Percentiles rank a stretch among this genome's conserved stretches.
Evolutionary conservation across 1,140 invertebrate genomes (phyloP).

Genomic region (Bradysia coprophila): DNA sequence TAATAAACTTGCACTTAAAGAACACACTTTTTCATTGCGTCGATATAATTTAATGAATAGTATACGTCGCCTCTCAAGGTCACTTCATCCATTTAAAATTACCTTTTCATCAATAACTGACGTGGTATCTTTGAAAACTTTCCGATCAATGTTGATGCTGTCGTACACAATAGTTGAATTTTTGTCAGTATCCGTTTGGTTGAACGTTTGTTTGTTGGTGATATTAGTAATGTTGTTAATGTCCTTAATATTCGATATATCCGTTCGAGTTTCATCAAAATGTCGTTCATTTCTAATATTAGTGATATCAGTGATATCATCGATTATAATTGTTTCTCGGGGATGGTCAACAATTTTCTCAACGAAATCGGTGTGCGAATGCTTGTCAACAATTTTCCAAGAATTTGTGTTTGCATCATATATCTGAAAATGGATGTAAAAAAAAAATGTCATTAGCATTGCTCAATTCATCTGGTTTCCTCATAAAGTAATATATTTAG

Average conservation of each 20-base stretch:
- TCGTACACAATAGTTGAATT: no score
- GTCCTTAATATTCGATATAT: constrained; percentile 19
- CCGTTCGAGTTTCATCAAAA: constrained; percentile 17
- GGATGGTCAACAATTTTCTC: constrained; percentile 22
- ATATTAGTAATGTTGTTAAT: constrained; percentile 20
- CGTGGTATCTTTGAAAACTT: no score
- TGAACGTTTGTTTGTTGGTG: constrained; percentile 14
- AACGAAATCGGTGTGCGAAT: constrained; percentile 23
- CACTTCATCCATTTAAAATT: no score
- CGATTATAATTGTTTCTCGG: constrained; percentile 18
- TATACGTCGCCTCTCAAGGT: no score
- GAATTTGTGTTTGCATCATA: constrained; percentile 24
- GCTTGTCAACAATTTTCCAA: constrained; percentile 22
- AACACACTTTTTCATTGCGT: no score
- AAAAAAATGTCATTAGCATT: no score
- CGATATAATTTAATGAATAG: no score
- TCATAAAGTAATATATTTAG: no score
- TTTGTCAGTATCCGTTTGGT: constrained; percentile 19
- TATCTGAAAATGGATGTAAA: constrained; percentile 10
- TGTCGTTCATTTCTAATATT: constrained; percentile 18
- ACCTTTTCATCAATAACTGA: no score
- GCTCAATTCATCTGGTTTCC: no score
- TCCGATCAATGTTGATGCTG: no score
- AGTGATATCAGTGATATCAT: constrained; percentile 22
- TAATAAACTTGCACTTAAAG: no score